Percentiles rank a stretch among this genome's conserved stretches.
phyloP scores from a whole-genome alignment of 2,888 invertebrate genomes.

The Thelaira solivaga region DNA sequence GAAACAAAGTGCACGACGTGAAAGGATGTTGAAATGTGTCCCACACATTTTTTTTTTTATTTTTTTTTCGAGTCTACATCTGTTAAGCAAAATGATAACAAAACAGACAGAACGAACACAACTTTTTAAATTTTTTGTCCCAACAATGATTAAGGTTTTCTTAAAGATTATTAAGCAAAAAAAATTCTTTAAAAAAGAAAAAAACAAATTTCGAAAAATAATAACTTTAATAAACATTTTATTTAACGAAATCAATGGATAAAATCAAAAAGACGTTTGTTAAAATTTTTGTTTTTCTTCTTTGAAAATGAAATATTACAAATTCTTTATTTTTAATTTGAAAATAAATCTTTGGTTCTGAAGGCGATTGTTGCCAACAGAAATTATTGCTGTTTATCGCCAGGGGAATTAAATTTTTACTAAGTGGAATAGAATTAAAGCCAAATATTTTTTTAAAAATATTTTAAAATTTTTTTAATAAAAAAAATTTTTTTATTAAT shows the following conservation, averaged over 20 bases:
- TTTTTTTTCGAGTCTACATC: neutral
- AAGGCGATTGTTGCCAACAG: no score
- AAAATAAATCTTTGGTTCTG: neutral
- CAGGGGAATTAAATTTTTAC: no score
- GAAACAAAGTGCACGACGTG: conserved; percentile 31
- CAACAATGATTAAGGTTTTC: conserved; percentile 6
- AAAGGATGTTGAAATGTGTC: conserved; percentile 50
- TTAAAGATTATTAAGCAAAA: conserved; percentile 14
- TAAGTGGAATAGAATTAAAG: no score
- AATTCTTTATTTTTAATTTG: neutral
- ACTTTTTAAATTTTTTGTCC: neutral
- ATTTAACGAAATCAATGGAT: conserved; percentile 16
- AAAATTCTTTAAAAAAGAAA: conserved; percentile 2
- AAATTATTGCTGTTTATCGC: no score
- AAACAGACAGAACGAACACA: no score
- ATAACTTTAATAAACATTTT: conserved; percentile 33
- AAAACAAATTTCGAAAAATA: conserved; percentile 6
- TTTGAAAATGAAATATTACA: neutral
- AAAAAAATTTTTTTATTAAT: no score
- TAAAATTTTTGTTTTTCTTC: neutral
- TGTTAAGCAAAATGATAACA: neutral
- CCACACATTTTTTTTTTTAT: conserved; percentile 45
- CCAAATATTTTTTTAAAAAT: no score
- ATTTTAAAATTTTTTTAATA: no score
- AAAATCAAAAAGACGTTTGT: neutral